phyloP scores from a whole-genome alignment of 2,113 vertebrate genomes.

The Pterocles orientalis region DNA sequence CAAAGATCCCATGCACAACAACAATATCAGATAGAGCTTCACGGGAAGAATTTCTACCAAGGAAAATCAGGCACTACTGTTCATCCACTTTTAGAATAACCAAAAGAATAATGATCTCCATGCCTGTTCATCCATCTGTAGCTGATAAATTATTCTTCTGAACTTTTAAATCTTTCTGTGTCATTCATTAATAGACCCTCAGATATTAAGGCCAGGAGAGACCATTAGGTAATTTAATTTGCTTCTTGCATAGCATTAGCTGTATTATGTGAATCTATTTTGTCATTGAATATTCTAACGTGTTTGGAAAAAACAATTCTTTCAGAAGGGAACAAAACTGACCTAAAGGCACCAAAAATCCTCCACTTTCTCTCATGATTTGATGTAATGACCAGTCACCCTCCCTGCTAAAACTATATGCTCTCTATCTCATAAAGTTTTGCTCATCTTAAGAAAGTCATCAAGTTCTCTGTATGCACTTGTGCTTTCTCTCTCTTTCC shows the following conservation, averaged over 20 bases:
- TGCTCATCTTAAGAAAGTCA: not conserved
- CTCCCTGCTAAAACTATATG: not conserved
- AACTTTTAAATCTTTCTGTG: not conserved
- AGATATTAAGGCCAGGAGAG: not conserved
- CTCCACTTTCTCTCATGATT: not conserved
- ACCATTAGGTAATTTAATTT: not conserved
- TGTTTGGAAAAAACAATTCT: not conserved
- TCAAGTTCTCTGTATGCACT: not conserved
- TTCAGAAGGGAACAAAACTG: not conserved
- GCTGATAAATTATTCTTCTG: not conserved
- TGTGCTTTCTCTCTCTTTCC: not conserved
- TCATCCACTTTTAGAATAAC: not conserved
- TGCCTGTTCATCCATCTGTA: not conserved
- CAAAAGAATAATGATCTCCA: not conserved
- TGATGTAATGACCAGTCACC: not conserved
- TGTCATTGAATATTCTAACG: not conserved
- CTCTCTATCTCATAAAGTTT: not conserved
- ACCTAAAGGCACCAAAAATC: not conserved
- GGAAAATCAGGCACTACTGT: not conserved
- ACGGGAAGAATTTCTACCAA: not conserved
- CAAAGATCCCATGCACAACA: not conserved
- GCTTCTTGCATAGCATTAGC: not conserved
- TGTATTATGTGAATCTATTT: not conserved
- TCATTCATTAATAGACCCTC: not conserved
- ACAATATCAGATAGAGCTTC: not conserved